A percentile compares a stretch with the other conserved stretches of the same genome.
phyloP scores from a whole-genome alignment of 2,113 vertebrate species.

The Atherinomorus stipes region DNA sequence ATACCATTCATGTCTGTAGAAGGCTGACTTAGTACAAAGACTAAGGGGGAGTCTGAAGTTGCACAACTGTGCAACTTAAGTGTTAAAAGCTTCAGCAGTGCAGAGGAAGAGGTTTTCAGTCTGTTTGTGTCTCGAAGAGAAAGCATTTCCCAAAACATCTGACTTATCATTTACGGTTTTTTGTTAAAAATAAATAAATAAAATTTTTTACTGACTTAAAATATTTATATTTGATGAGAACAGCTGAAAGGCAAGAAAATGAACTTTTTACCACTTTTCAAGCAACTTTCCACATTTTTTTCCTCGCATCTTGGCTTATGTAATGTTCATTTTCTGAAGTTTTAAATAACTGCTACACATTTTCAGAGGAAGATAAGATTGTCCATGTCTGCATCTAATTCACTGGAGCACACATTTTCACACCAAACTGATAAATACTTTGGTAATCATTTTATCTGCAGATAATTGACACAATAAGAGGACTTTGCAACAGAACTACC shows the following conservation, averaged over 20 bases:
- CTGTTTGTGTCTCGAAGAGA: background rate
- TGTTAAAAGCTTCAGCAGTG: background rate
- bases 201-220: background rate
- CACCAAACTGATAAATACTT: conserved; percentile 80
- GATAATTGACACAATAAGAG: conserved; percentile 70
- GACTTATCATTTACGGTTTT: background rate
- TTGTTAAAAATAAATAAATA: too few species aligned
- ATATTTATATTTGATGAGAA: background rate
- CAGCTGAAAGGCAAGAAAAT: too few species aligned
- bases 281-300: background rate
- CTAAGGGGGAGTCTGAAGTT: background rate
- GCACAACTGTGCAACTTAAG: too few species aligned
- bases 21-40: background rate
- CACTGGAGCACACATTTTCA: conserved; percentile 69
- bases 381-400: conserved; percentile 59
- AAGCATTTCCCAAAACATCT: conserved; percentile 13
- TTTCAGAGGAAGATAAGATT: background rate
- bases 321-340: background rate
- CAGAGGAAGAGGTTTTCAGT: conserved; percentile 2
- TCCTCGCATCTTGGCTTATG: conserved; percentile 22
- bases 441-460: conserved; percentile 77
- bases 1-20: background rate
- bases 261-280: conserved; percentile 9
- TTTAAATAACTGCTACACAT: background rate
- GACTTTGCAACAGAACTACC: conserved; percentile 65